Percentiles rank a stretch among this genome's conserved stretches.
phyloP scores from a whole-genome alignment of 2,888 invertebrate species.

The Lasioglossum vierecki region DNA sequence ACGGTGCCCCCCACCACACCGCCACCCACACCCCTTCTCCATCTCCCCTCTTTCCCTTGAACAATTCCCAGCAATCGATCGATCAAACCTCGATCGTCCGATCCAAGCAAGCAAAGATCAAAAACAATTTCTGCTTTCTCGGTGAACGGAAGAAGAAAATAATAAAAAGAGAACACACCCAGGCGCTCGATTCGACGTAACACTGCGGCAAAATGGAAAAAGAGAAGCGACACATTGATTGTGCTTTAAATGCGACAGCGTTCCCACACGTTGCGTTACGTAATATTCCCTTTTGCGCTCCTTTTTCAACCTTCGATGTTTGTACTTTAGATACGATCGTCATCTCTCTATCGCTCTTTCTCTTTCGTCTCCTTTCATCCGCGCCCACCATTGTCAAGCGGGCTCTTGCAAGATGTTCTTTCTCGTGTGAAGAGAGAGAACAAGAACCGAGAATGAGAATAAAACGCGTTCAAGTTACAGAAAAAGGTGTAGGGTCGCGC shows the following conservation, averaged over 20 bases:
- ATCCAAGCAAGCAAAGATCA: slow-evolving; percentile 1
- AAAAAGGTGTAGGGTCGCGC: slow-evolving; percentile 32
- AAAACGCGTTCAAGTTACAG: not conserved
- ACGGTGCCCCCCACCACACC: not conserved
- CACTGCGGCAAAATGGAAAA: not conserved
- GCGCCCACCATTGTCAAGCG: slow-evolving; percentile 24
- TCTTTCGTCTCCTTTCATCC: slow-evolving; percentile 26
- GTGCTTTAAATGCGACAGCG: slow-evolving; percentile 39
- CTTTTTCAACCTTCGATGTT: slow-evolving; percentile 51
- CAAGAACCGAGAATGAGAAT: not conserved
- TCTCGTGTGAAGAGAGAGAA: too few species aligned
- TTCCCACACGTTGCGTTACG: slow-evolving; percentile 49
- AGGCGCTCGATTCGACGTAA: not conserved
- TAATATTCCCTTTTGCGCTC: slow-evolving; percentile 36
- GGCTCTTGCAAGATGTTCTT: not conserved
- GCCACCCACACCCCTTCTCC: not conserved
- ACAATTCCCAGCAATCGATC: not conserved
- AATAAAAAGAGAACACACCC: not conserved
- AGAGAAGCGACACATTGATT: slow-evolving; percentile 24
- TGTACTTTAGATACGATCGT: slow-evolving; percentile 56
- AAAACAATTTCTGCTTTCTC: slow-evolving; percentile 16
- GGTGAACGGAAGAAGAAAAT: not conserved
- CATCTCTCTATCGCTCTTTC: slow-evolving; percentile 28
- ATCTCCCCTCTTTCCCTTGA: not conserved
- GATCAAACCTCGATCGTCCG: slow-evolving; percentile 3